Evolutionary conservation across 2,888 invertebrate species (phyloP).

Genomic region (Onthophagus sagittarius): DNA sequence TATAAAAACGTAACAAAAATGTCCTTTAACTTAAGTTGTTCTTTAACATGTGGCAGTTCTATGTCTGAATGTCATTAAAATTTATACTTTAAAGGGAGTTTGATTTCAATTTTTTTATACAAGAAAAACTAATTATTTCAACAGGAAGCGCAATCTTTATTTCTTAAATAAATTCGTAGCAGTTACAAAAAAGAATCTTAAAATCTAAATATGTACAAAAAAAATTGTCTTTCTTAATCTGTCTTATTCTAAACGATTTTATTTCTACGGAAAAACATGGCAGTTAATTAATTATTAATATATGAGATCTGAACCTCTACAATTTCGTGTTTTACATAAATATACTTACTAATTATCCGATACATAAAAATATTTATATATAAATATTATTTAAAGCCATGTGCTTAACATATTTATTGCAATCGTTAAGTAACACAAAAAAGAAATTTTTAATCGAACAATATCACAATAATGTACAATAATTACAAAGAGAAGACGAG

Average conservation of each 20-base stretch:
- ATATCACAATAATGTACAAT: conserved; percentile 25
- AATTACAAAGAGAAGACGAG: not conserved
- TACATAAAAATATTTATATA: conserved; percentile 23
- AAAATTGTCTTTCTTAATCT: conserved; percentile 8
- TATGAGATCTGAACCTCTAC: conserved; percentile 30
- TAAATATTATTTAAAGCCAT: conserved; percentile 39
- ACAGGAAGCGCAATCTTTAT: conserved; percentile 25
- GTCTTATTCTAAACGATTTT: conserved; percentile 8
- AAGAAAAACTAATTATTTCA: conserved; percentile 13
- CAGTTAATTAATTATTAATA: conserved; percentile 27
- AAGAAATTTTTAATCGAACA: not conserved
- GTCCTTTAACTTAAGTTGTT: too few species aligned
- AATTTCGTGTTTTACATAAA: conserved; percentile 25
- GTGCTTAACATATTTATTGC: conserved; percentile 33
- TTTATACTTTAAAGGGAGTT: too few species aligned
- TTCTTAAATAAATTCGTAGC: conserved; percentile 43
- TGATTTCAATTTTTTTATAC: too few species aligned
- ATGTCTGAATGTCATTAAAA: too few species aligned
- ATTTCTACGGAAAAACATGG: conserved; percentile 25
- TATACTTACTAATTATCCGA: conserved; percentile 16
- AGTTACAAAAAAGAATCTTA: conserved; percentile 41
- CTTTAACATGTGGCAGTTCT: too few species aligned
- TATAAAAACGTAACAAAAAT: too few species aligned
- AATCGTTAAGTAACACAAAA: conserved; percentile 26
- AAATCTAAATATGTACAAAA: conserved; percentile 30